A percentile compares a stretch with the other conserved stretches of the same genome.
Evolutionary conservation across 2,888 invertebrate genomes (phyloP).

Genomic region (Apamea sordens): DNA sequence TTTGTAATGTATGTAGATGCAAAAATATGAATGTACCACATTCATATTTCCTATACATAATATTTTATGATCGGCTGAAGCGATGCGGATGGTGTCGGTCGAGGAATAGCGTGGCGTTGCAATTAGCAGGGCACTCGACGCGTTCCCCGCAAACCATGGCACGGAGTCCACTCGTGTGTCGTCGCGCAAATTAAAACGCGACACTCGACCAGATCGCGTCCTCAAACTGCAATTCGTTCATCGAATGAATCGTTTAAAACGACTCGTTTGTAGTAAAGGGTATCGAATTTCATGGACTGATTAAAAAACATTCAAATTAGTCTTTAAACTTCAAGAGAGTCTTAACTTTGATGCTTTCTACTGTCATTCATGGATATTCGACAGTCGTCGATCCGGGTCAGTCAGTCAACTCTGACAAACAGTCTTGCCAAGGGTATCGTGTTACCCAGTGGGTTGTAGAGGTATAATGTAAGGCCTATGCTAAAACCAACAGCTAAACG

Average conservation of each 20-base stretch:
- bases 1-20: slow-evolving; percentile 49
- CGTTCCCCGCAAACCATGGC: slow-evolving; percentile 81
- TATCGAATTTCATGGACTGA: slow-evolving; percentile 51
- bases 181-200: slow-evolving; percentile 90
- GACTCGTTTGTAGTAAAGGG: slow-evolving; percentile 43
- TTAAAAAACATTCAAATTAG: slow-evolving; percentile 45
- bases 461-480: neutral
- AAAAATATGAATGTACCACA: slow-evolving; percentile 69
- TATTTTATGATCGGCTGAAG: slow-evolving; percentile 75
- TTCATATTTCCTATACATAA: slow-evolving; percentile 4
- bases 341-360: slow-evolving; percentile 5
- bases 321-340: neutral
- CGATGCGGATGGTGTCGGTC: slow-evolving; percentile 75
- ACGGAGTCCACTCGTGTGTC: slow-evolving; percentile 87
- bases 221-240: slow-evolving; percentile 84
- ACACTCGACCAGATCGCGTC: slow-evolving; percentile 85
- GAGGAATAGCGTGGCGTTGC: slow-evolving; percentile 82
- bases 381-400: neutral
- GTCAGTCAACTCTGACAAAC: too few species aligned
- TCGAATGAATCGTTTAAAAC: slow-evolving; percentile 78
- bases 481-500: neutral
- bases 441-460: neutral
- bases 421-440: too few species aligned
- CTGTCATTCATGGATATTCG: neutral
- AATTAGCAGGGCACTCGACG: slow-evolving; percentile 89